Evolutionary conservation across 2,888 invertebrate genomes (phyloP).

Genomic region (Dolichopus griseipennis): DNA sequence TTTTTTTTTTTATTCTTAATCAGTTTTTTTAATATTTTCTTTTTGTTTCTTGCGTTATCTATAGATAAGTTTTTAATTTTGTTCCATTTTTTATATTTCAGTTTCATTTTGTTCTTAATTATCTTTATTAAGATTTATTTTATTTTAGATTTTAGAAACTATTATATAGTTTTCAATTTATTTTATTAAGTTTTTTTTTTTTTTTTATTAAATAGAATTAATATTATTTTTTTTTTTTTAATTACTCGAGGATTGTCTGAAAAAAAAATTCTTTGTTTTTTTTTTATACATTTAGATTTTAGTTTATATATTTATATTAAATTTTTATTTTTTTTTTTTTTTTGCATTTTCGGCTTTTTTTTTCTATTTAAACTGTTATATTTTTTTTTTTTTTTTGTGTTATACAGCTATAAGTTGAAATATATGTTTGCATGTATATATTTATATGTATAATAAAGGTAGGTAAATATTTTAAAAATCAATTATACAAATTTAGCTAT

Average conservation of each 20-base stretch:
- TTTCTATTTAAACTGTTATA: constrained; percentile 22
- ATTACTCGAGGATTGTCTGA: constrained; percentile 26
- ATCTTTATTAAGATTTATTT: too few relatives aligned
- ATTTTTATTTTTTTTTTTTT: constrained; percentile 29
- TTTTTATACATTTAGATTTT: constrained; percentile 19
- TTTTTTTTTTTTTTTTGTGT: neutral
- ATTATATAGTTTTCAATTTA: neutral
- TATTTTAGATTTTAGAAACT: constrained; percentile 20
- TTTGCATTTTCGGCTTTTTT: constrained; percentile 24
- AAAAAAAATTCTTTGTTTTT: constrained; percentile 24
- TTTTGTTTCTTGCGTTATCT: constrained; percentile 4
- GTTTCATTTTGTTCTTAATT: too few relatives aligned
- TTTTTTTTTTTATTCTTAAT: neutral
- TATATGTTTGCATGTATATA: neutral
- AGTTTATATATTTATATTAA: constrained; percentile 20
- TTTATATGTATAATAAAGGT: neutral
- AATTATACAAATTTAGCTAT: neutral
- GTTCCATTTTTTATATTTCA: constrained; percentile 16
- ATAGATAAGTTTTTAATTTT: constrained; percentile 14
- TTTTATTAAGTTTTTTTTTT: neutral
- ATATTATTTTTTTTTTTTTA: neutral
- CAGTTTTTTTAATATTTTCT: constrained; percentile 11
- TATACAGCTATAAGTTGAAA: neutral
- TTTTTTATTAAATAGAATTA: constrained; percentile 10
- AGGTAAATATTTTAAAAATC: neutral